phyloP scores from a whole-genome alignment of 2,797 vertebrate species.

The Melanotaenia nigrans region DNA sequence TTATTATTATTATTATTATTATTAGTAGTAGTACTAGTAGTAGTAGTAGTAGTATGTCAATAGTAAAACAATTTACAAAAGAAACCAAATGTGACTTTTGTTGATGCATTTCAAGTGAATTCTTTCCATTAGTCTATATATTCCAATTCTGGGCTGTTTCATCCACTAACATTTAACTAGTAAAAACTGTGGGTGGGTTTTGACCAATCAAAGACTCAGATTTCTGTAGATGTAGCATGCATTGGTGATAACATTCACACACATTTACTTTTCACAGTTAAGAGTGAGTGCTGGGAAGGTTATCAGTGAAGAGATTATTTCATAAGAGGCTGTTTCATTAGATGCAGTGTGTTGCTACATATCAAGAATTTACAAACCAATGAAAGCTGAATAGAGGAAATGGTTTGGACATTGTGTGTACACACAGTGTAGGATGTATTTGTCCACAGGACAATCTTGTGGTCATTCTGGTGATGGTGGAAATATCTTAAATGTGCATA shows the following conservation, averaged over 20 bases:
- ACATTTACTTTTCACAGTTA: constrained; percentile 46
- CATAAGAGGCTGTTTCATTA: constrained; percentile 43
- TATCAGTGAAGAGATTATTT: constrained; percentile 53
- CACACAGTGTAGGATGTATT: constrained; percentile 40
- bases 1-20: too few species aligned
- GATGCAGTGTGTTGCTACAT: constrained; percentile 56
- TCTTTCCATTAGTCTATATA: too few species aligned
- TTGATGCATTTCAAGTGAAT: too few species aligned
- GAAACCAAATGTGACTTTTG: too few species aligned
- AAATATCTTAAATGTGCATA: too few species aligned
- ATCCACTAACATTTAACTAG: neutral
- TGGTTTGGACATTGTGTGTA: constrained; percentile 72
- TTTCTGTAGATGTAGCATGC: constrained; percentile 14
- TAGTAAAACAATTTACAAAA: too few species aligned
- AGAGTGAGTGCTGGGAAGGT: constrained; percentile 39
- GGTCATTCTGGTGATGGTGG: constrained; percentile 36
- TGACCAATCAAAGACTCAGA: constrained; percentile 15
- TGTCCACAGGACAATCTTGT: constrained; percentile 10
- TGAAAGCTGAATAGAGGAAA: constrained; percentile 68
- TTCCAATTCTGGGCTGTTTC: too few species aligned
- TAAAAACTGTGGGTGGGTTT: neutral
- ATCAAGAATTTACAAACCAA: constrained; percentile 43
- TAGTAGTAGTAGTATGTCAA: too few species aligned
- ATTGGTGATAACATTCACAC: constrained; percentile 26
- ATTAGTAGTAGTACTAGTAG: too few species aligned